Base-by-base conservation (phyloP, 1,140 invertebrate genomes). In the Atta colombica region DNA sequence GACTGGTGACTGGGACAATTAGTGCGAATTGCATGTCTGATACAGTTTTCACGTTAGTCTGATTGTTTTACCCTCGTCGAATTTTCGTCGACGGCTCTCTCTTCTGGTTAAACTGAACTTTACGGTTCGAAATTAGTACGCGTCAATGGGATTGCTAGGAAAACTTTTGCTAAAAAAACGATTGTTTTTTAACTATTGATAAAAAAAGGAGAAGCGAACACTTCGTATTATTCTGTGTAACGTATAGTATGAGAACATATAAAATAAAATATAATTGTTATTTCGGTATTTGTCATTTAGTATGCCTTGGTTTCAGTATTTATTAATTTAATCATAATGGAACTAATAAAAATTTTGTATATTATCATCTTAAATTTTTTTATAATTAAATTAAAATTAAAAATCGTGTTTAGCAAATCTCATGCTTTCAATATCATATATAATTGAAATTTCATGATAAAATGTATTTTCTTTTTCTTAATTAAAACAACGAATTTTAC, bases 21-120 rank as follows among this genome's bases (percentile, higher is more conserved):
- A 94, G 77, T 80, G 90, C 49, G 89, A 94, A 94, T 94, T 94
- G 86, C 77, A 85, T 74, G 86, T 90, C 90, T 91, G 92, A 93
- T 94, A 91, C 92, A 92, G 92, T 94, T 94, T 93, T 94, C 93
- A 87, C 91, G 91, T 93, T 91, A 86, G 85, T 87, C 87, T 88
- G 87, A 91, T 92, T 92, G 91, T 93, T 93, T 93, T 86, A 88
- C 84, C 88, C 77, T 69, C 80, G 85, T 89, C 45, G 88, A 88
- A 88, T 92, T 92, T 92, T 86, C 72, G 78, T n/a, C 77, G 85
- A 72, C 71, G 21, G 58, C 39, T 61, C 28, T 60, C 69, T n/a
- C 12, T 28, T 51, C 21, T 78, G 87, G 87, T 91, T 91, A 90
- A 93, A 90, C 90, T 89, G 86, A 91, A 93, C 25, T 92, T 93